A percentile compares a stretch with the other conserved stretches of the same genome.
Conservation (phyloP, 1,140 invertebrate species). For the Hydropsyche tenuis region DNA sequence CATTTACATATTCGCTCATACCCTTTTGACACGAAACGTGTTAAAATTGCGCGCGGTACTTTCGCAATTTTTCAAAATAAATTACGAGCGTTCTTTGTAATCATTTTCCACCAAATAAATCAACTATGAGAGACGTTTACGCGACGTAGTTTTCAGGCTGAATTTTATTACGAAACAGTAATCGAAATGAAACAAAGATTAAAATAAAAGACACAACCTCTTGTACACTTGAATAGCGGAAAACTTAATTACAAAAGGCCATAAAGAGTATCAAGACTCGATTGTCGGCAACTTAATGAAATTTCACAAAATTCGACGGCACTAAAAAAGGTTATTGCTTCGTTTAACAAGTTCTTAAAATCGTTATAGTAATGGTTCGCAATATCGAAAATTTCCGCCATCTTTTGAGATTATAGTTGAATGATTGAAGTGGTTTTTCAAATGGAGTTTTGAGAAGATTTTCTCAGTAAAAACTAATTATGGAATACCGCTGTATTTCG, state of each 20-base stretch:
- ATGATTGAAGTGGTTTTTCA: too few relatives aligned
- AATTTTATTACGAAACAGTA: too few relatives aligned
- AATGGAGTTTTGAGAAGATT: too few relatives aligned
- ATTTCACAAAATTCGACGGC: background rate
- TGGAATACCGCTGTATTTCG: too few relatives aligned
- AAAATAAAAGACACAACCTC: constrained; percentile 1
- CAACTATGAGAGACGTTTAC: too few relatives aligned
- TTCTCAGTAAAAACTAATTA: too few relatives aligned
- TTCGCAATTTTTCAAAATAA: background rate
- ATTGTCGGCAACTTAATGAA: constrained; percentile 6
- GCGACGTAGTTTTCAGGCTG: too few relatives aligned
- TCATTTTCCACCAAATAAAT: background rate
- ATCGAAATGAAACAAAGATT: background rate
- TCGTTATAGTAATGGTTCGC: background rate
- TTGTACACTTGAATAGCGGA: background rate
- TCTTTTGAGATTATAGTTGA: too few relatives aligned
- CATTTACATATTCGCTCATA: background rate
- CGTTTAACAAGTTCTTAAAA: background rate
- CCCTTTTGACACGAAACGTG: background rate
- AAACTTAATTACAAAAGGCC: constrained; percentile 9
- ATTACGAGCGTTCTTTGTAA: background rate
- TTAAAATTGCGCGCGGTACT: background rate
- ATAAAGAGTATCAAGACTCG: constrained; percentile 9
- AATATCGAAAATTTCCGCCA: too few relatives aligned
- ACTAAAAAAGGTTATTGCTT: constrained; percentile 15